Base-by-base conservation (phyloP, 2,113 vertebrate genomes). In the Menura novaehollandiae region DNA sequence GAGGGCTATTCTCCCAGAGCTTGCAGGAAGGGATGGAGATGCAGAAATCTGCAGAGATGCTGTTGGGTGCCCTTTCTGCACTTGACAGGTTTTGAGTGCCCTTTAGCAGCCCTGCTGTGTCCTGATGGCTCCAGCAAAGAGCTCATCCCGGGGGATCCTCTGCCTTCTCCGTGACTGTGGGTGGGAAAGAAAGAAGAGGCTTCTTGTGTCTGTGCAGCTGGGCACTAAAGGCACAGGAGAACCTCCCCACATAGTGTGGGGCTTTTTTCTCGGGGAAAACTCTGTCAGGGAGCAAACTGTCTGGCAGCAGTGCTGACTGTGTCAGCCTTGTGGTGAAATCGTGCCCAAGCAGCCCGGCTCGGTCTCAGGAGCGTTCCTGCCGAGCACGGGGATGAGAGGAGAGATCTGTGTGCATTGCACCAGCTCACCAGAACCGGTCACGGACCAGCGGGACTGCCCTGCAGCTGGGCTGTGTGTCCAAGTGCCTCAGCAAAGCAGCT, bases 161-260 rank as follows among this genome's bases (percentile, higher is more conserved):
- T 68, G 66, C 32, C 14, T 60, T 64, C 46, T 77, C 43, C 1
- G 2, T 44, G 43, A 44, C 59, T 19, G 11, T 2, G 3, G 15
- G 9, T 84, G 43, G 68, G 14, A 56, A 84, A 56, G 37, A 72
- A 78, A 56, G 37, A 72, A 78, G 72, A 66, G 51, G 59, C 22
- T 77, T 56, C 77, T 47, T 2, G 2, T 20, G 6, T 80, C n/a
- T 0, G 0, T n/a, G 56, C 56, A 59, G 52, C 43, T 8, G 11
- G 26, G 37, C 44, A 49, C 23, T 2, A 3, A 27, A 73, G n/a
- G 51, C 35, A 22, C 11, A 13, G 82, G 27, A 74, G n/a, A 43
- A 12, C 13, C 20, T 83, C 47, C 32, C 11, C 30, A 24, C 0
- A 0, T 27, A 11, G 11, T 2, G 14, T 53, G 11, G n/a, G 7